phyloP scores from a whole-genome alignment of 2,888 invertebrate genomes.

The Taenaris catops region DNA sequence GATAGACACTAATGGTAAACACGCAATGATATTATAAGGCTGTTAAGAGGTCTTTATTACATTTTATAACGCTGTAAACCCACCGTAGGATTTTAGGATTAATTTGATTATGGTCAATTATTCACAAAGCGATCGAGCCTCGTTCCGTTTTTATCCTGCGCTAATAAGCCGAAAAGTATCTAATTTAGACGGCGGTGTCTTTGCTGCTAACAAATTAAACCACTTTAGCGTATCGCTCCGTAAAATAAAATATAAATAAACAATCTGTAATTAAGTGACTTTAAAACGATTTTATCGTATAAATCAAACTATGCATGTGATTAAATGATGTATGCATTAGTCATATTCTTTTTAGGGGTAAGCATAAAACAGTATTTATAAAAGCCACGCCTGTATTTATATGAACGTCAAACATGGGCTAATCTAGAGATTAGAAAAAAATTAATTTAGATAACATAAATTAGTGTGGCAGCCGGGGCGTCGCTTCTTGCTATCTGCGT shows the following conservation, averaged over 20 bases:
- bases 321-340: conserved; percentile 17
- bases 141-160: conserved; percentile 64
- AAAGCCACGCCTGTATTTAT: conserved; percentile 16
- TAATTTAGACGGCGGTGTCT: conserved; percentile 75
- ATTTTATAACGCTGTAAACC: conserved; percentile 76
- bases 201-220: conserved; percentile 75
- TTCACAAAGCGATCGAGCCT: conserved; percentile 69
- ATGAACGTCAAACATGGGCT: conserved; percentile 36
- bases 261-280: conserved; percentile 74
- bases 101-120: conserved; percentile 80
- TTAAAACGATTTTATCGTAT: conserved; percentile 57
- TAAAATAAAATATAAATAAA: conserved; percentile 73
- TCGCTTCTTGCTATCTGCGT: conserved; percentile 61
- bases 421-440: conserved; percentile 47
- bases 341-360: conserved; percentile 5
- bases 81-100: conserved; percentile 78
- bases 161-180: conserved; percentile 77
- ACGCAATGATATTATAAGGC: conserved; percentile 59
- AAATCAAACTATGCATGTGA: conserved; percentile 20
- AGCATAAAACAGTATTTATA: conserved; percentile 9
- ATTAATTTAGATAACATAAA: conserved; percentile 54
- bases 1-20: conserved; percentile 31
- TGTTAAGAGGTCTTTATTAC: conserved; percentile 72
- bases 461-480: conserved; percentile 46
- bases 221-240: conserved; percentile 74